phyloP scores from a whole-genome alignment of 92 coral and sea anemone genomes.

The Galaxea fascicularis region DNA sequence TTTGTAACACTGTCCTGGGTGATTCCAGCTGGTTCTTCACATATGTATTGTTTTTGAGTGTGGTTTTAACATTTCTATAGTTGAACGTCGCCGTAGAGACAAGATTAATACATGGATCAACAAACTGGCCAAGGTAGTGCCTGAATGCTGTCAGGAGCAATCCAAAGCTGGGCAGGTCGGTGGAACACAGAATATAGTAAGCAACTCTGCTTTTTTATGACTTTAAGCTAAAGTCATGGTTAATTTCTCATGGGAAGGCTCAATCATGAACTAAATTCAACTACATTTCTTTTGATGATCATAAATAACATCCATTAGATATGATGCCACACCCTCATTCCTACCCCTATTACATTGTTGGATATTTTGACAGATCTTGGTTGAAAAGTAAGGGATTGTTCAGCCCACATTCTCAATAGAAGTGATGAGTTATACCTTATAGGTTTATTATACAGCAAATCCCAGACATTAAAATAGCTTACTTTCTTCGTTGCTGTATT shows the following conservation, averaged over 20 bases:
- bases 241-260: not conserved
- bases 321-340: too few relatives aligned
- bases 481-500: too few relatives aligned
- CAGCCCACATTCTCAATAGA: too few relatives aligned
- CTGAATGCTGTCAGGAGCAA: conserved; percentile 95
- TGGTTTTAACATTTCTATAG: conserved; percentile 36
- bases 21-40: not conserved
- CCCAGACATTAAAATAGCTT: too few relatives aligned
- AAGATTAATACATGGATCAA: conserved; percentile 94
- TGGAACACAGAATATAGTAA: conserved; percentile 50
- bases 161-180: conserved; percentile 96
- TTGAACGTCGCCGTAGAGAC: conserved; percentile 97
- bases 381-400: too few relatives aligned
- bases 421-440: too few relatives aligned
- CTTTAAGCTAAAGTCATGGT: not conserved
- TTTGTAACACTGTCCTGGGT: too few relatives aligned
- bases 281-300: too few relatives aligned
- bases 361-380: too few relatives aligned
- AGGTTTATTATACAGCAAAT: too few relatives aligned
- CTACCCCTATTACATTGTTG: too few relatives aligned
- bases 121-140: conserved; percentile 92
- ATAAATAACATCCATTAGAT: too few relatives aligned
- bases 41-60: not conserved
- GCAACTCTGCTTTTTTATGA: not conserved
- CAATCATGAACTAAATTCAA: not conserved